These are phyloP conservation scores for Anguilla anguilla DNA, from an alignment of 2,797 vertebrate species.

Conservation along the genomic window DNA sequence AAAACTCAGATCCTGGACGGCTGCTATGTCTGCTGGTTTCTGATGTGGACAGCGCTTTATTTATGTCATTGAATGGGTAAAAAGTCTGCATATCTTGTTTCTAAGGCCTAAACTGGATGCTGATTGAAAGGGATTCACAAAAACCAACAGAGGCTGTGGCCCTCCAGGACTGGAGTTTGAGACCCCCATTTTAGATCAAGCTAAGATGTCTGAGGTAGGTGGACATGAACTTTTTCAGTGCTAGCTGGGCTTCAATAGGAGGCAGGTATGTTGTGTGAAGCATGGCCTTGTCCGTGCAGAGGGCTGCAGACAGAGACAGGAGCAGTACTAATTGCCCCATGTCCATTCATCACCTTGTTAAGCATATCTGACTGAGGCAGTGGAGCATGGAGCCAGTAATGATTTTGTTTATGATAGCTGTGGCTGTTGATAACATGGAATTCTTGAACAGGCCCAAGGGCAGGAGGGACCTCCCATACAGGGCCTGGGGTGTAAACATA, in stretches of 20 bases:
- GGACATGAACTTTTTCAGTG: neutral
- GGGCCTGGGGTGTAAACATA: constrained; percentile 31
- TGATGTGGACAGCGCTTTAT: too few species aligned
- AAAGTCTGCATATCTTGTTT: too few species aligned
- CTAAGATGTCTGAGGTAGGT: neutral
- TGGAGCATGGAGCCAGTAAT: constrained; percentile 37
- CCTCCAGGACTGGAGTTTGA: neutral
- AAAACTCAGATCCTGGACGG: too few species aligned
- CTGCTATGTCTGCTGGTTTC: too few species aligned
- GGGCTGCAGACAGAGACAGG: constrained; percentile 3
- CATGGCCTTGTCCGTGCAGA: neutral
- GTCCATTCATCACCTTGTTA: constrained; percentile 29
- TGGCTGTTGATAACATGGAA: constrained; percentile 33
- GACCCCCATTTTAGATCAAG: neutral
- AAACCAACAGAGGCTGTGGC: neutral
- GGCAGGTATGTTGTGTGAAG: constrained; percentile 2
- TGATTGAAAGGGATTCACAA: neutral
- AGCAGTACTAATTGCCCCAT: constrained; percentile 38
- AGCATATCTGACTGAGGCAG: constrained; percentile 38
- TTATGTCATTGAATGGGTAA: too few species aligned
- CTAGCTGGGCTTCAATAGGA: neutral
- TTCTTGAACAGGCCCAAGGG: constrained; percentile 33
- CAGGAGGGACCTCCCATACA: constrained; percentile 24
- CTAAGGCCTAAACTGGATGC: too few species aligned
- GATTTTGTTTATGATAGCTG: constrained; percentile 41